Conservation (phyloP, 2,888 invertebrate species). For the Pegoplata infirma region DNA sequence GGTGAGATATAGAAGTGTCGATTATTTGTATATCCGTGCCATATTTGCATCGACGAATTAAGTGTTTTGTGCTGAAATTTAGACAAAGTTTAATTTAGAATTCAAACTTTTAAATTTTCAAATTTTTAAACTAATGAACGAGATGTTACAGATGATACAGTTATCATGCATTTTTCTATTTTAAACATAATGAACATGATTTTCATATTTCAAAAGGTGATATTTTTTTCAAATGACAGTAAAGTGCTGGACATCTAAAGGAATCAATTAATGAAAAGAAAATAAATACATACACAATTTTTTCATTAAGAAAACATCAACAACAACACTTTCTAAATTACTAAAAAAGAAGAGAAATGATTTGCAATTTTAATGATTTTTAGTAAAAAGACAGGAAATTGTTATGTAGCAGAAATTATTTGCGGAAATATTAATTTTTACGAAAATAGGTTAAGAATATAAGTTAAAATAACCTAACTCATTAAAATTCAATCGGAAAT, state of each 20-base stretch:
- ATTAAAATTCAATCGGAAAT: too few relatives aligned
- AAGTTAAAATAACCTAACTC: too few relatives aligned
- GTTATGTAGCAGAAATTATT: too few relatives aligned
- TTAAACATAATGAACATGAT: slow-evolving; percentile 5
- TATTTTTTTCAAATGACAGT: background rate
- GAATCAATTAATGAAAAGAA: background rate
- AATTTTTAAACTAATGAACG: background rate
- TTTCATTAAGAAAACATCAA: background rate
- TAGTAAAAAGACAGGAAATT: background rate
- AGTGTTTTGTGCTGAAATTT: slow-evolving; percentile 74
- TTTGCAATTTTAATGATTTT: slow-evolving; percentile 32
- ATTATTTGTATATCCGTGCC: slow-evolving; percentile 71
- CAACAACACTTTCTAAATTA: slow-evolving; percentile 31
- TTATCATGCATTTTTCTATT: slow-evolving; percentile 25
- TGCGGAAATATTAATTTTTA: too few relatives aligned
- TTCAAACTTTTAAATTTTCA: background rate
- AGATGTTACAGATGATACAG: background rate
- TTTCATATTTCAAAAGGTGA: background rate
- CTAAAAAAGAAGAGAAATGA: slow-evolving; percentile 27
- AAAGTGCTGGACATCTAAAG: slow-evolving; percentile 28
- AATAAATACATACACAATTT: background rate
- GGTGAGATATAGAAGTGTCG: slow-evolving; percentile 68
- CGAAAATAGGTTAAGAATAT: too few relatives aligned
- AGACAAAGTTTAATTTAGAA: slow-evolving; percentile 39
- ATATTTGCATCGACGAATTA: slow-evolving; percentile 74